phyloP scores from a whole-genome alignment of 2,113 vertebrate species.

The Camelus dromedarius region DNA sequence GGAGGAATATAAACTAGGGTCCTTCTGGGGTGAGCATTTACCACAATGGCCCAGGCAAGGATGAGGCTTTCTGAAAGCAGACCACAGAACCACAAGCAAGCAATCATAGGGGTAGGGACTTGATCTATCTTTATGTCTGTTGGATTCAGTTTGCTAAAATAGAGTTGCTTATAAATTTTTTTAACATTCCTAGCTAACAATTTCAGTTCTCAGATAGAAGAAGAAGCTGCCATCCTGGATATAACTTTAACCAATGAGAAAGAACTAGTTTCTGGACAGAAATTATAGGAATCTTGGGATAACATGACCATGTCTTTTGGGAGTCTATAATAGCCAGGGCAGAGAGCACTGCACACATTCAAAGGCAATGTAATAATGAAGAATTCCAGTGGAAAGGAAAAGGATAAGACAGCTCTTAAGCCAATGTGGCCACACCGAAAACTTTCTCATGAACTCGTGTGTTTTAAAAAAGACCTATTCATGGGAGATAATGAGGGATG shows the following conservation, averaged over 20 bases:
- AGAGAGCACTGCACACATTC: not conserved
- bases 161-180: not conserved
- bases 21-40: not conserved
- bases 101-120: not conserved
- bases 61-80: not conserved
- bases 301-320: conserved; percentile 8
- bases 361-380: not conserved
- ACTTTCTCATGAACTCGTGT: not conserved
- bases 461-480: conserved; percentile 35
- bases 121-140: not conserved
- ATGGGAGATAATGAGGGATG: not conserved
- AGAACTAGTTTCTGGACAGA: conserved; percentile 38
- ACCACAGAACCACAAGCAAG: not conserved
- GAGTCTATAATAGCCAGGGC: conserved; percentile 19
- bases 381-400: not conserved
- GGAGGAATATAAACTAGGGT: not conserved
- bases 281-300: conserved; percentile 47
- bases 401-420: not conserved
- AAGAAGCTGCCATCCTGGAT: conserved; percentile 41
- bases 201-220: conserved; percentile 29
- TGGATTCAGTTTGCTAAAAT: conserved; percentile 38
- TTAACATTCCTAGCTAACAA: conserved; percentile 41
- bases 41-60: fast-evolving
- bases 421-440: not conserved
- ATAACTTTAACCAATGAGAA: conserved; percentile 63